A percentile compares a stretch with the other conserved stretches of the same genome.
Evolutionary conservation across 2,113 vertebrate genomes (phyloP).

Genomic region (Megalops atlanticus): DNA sequence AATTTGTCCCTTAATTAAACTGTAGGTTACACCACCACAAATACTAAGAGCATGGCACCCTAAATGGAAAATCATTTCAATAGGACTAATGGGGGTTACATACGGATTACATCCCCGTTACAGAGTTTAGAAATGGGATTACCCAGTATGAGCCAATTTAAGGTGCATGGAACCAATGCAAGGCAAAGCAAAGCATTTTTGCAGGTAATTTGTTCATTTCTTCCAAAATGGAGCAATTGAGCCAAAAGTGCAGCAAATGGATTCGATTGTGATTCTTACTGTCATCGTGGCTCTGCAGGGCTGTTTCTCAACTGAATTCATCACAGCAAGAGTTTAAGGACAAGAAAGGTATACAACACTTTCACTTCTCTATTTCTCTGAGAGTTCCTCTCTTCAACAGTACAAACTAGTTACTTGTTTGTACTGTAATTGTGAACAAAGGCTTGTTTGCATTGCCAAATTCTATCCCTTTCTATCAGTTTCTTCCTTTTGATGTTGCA

Average conservation of each 20-base stretch:
- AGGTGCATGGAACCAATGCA: not conserved
- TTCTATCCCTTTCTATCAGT: slow-evolving; percentile 32
- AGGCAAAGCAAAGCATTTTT: not conserved
- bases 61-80: slow-evolving; percentile 21
- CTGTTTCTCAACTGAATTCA: slow-evolving; percentile 5
- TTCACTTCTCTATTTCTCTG: slow-evolving; percentile 12
- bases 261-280: slow-evolving; percentile 15
- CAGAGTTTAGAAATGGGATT: not conserved
- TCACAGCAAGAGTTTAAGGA: slow-evolving; percentile 21
- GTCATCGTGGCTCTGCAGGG: not conserved
- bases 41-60: slow-evolving; percentile 19
- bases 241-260: slow-evolving; percentile 2
- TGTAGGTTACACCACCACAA: slow-evolving; percentile 26
- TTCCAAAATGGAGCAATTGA: not conserved
- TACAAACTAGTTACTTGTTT: slow-evolving; percentile 23
- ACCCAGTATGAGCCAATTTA: not conserved
- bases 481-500: slow-evolving; percentile 37
- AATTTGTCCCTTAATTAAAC: slow-evolving; percentile 55
- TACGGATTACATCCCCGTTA: not conserved
- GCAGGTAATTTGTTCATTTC: not conserved
- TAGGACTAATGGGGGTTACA: not conserved
- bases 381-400: slow-evolving; percentile 2
- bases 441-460: slow-evolving; percentile 4
- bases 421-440: slow-evolving; percentile 29
- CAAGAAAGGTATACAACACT: slow-evolving; percentile 5